These are phyloP conservation scores for Dryas iulia DNA, from an alignment of 1,140 invertebrate species.

Conservation along the genomic window DNA sequence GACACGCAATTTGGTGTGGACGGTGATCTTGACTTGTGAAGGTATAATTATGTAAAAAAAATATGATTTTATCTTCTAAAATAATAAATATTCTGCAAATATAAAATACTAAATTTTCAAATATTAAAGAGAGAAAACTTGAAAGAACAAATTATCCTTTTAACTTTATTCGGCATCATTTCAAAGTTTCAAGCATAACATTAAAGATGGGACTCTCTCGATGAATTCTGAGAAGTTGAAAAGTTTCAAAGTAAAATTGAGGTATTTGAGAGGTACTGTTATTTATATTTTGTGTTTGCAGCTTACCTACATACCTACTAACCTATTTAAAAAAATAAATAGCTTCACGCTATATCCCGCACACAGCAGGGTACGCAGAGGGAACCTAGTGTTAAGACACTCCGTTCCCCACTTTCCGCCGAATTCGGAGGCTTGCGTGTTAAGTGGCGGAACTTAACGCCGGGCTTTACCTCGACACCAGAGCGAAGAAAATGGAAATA, in stretches of 20 bases:
- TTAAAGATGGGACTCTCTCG: neutral
- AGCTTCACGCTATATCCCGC: no score
- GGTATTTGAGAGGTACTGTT: neutral
- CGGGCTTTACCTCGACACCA: no score
- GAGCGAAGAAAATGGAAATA: no score
- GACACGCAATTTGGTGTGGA: no score
- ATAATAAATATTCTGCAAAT: neutral
- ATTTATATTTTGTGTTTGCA: neutral
- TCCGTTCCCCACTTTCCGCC: no score
- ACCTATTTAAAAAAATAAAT: neutral
- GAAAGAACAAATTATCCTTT: neutral
- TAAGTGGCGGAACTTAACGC: no score
- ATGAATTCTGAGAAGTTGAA: neutral
- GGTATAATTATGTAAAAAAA: no score
- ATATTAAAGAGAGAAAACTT: neutral
- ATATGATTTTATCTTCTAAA: no score
- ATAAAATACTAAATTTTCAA: neutral
- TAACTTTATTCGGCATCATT: neutral
- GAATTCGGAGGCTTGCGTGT: no score
- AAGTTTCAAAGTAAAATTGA: neutral
- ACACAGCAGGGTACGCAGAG: no score
- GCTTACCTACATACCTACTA: neutral
- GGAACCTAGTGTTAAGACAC: no score
- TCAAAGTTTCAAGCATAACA: conserved; percentile 2
- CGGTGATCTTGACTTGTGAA: no score